Evolutionary conservation across 2,888 invertebrate species (phyloP).

Genomic region (Drosophila pseudotakahashii): DNA sequence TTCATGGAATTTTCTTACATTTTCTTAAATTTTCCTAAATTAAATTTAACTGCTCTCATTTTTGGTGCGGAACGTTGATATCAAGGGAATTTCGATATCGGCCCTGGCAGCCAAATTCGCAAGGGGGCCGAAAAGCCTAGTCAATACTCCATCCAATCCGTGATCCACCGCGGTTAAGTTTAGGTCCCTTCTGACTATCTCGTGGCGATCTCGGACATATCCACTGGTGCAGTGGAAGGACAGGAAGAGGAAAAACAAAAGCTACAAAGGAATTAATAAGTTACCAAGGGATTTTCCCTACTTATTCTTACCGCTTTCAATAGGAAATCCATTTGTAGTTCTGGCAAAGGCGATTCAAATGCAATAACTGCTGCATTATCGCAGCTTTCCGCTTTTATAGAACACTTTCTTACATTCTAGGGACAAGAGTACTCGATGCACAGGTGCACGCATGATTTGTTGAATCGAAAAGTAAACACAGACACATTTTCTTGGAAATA

Average conservation of each 20-base stretch:
- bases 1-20: too few species aligned
- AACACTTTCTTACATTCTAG: not conserved
- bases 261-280: not conserved
- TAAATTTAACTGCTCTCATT: not conserved
- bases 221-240: not conserved
- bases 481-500: not conserved
- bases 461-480: not conserved
- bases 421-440: not conserved
- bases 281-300: not conserved
- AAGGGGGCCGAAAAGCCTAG: not conserved
- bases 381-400: conserved; percentile 9
- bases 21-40: too few species aligned
- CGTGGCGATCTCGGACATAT: conserved; percentile 3
- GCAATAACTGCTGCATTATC: not conserved
- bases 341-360: not conserved
- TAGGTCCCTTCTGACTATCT: not conserved
- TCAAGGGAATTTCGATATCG: not conserved
- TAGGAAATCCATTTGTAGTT: conserved; percentile 1
- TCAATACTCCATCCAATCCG: not conserved
- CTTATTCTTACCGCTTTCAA: conserved; percentile 11
- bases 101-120: conserved; percentile 7
- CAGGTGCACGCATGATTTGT: not conserved
- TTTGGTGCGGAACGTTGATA: not conserved
- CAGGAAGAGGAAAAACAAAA: not conserved
- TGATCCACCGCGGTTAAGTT: not conserved